These are phyloP conservation scores for Brachyalestes nurse DNA, from an alignment of 2,797 vertebrate genomes.

Conservation along the genomic window DNA sequence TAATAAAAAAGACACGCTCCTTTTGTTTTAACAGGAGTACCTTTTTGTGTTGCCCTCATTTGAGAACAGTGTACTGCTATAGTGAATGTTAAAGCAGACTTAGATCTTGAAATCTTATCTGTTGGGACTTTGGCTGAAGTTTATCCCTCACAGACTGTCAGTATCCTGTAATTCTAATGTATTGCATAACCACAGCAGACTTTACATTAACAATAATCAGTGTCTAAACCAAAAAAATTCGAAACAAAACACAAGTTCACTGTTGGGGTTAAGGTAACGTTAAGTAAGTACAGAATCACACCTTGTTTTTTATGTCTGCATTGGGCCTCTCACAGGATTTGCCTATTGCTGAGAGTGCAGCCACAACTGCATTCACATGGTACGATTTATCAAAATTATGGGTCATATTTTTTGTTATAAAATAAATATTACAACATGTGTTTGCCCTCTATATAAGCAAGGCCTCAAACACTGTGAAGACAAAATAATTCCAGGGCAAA, in stretches of 20 bases:
- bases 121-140: conserved; percentile 44
- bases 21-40: not conserved
- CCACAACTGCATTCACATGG: conserved; percentile 10
- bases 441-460: not conserved
- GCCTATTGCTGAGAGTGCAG: conserved; percentile 14
- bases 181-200: conserved; percentile 18
- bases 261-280: conserved; percentile 19
- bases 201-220: conserved; percentile 13
- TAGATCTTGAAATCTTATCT: conserved; percentile 43
- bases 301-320: not conserved
- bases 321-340: conserved; percentile 11
- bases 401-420: not conserved
- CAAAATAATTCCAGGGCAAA: conserved; percentile 22
- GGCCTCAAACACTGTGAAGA: conserved; percentile 3
- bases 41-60: not conserved
- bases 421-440: not conserved
- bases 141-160: not conserved
- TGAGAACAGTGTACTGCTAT: not conserved
- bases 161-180: conserved; percentile 4
- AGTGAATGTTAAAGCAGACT: not conserved
- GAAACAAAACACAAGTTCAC: not conserved
- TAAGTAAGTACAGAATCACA: not conserved
- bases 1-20: not conserved
- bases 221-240: not conserved
- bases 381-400: conserved; percentile 24